phyloP scores from a whole-genome alignment of 2,113 vertebrate genomes.

The Otis tarda region DNA sequence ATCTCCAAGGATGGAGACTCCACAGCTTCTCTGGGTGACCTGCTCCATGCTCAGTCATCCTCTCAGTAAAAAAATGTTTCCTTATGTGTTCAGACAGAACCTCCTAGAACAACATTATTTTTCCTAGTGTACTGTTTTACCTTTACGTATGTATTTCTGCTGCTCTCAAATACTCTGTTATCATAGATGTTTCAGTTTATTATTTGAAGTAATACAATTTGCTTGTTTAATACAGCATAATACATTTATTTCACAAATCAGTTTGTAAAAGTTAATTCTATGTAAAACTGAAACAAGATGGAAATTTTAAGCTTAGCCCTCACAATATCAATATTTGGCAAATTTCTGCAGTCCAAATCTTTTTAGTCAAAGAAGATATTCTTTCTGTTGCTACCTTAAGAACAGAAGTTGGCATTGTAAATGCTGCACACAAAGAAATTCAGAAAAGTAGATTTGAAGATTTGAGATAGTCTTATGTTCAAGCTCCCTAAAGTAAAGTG shows the following conservation, averaged over 20 bases:
- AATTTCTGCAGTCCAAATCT: neutral
- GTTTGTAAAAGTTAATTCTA: neutral
- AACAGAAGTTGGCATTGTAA: neutral
- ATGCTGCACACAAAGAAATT: neutral
- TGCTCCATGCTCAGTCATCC: neutral
- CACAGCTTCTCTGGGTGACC: neutral
- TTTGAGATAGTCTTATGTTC: neutral
- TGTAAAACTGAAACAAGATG: neutral
- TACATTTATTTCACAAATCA: neutral
- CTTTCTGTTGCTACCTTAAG: neutral
- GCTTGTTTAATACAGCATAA: neutral
- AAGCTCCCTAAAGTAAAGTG: neutral
- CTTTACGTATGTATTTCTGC: neutral
- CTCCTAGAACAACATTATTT: neutral
- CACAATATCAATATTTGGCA: neutral
- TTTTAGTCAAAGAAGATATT: neutral
- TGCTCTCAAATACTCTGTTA: neutral
- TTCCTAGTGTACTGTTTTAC: neutral
- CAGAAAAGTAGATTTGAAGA: neutral
- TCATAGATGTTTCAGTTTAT: neutral
- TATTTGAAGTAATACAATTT: neutral
- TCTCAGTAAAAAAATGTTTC: neutral
- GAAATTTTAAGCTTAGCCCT: neutral
- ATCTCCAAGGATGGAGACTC: neutral
- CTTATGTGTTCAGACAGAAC: neutral